These are phyloP conservation scores for Chlorodrepanis virens DNA, from an alignment of 2,113 vertebrate species.

Conservation along the genomic window DNA sequence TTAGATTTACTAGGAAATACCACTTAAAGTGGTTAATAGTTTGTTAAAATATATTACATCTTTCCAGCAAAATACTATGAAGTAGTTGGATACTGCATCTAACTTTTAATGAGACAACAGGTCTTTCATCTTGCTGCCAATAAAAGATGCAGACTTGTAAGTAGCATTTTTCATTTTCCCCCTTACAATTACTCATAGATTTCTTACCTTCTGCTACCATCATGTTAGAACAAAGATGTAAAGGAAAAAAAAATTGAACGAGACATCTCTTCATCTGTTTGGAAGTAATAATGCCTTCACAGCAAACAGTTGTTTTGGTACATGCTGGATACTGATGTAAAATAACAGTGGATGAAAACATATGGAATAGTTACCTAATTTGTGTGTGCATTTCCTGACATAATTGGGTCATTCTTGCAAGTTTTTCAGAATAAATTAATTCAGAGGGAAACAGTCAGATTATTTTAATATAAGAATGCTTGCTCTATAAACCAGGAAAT, in stretches of 20 bases:
- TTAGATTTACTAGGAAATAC: background rate
- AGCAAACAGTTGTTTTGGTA: constrained; percentile 40
- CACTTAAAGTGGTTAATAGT: background rate
- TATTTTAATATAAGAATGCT: background rate
- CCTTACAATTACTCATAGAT: background rate
- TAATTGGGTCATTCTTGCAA: constrained; percentile 11
- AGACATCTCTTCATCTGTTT: constrained; percentile 49
- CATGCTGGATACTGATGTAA: constrained; percentile 3
- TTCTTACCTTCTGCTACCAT: constrained; percentile 3
- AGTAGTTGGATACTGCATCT: background rate
- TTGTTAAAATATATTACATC: background rate
- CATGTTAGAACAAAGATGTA: background rate
- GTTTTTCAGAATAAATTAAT: constrained; percentile 5
- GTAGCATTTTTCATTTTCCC: background rate
- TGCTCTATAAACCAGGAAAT: background rate
- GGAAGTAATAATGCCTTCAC: constrained; percentile 48
- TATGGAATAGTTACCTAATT: constrained; percentile 38
- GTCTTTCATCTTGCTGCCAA: background rate
- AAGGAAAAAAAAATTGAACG: background rate
- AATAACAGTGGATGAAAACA: constrained; percentile 34
- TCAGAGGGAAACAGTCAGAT: background rate
- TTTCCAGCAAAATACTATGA: background rate
- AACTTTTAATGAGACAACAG: constrained; percentile 37
- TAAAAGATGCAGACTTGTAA: background rate
- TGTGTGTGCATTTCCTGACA: constrained; percentile 9